Percentiles rank a stretch among this genome's conserved stretches.
phyloP scores from a whole-genome alignment of 2,888 invertebrate species.

The Metacarcinus magister region DNA sequence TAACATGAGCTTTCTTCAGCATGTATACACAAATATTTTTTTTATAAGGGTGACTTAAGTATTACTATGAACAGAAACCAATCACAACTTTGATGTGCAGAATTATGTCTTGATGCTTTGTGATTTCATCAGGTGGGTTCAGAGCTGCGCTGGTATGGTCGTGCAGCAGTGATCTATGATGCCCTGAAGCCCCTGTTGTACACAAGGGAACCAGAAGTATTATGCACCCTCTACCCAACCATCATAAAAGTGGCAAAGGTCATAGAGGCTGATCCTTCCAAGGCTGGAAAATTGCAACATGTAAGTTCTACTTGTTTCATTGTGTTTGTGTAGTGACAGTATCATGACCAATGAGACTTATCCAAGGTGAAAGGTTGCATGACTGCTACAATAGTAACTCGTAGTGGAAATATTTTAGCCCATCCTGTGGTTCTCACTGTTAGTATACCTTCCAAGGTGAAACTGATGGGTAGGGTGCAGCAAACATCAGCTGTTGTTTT shows the following conservation, averaged over 20 bases:
- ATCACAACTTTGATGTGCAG: neutral
- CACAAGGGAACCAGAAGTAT: constrained; percentile 64
- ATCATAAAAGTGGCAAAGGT: constrained; percentile 66
- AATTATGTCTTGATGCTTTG: neutral
- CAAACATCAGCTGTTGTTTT: no score
- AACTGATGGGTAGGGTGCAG: no score
- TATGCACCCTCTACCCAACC: constrained; percentile 71
- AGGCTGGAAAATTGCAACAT: constrained; percentile 56
- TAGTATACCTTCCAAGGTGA: no score
- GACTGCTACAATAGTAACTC: no score
- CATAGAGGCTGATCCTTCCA: constrained; percentile 70
- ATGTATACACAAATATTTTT: neutral
- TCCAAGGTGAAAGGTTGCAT: no score
- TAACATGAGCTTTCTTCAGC: neutral
- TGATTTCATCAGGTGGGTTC: constrained; percentile 58
- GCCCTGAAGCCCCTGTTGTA: constrained; percentile 73
- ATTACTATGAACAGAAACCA: neutral
- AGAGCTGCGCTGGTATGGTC: constrained; percentile 78
- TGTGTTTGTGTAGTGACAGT: no score
- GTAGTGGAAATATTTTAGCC: no score
- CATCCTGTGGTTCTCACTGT: no score
- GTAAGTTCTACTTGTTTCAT: neutral
- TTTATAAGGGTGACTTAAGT: neutral
- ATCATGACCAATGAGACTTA: no score
- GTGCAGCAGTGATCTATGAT: constrained; percentile 75